These are phyloP conservation scores for Phyto melanocephala DNA, from an alignment of 2,888 invertebrate species.

Conservation along the genomic window DNA sequence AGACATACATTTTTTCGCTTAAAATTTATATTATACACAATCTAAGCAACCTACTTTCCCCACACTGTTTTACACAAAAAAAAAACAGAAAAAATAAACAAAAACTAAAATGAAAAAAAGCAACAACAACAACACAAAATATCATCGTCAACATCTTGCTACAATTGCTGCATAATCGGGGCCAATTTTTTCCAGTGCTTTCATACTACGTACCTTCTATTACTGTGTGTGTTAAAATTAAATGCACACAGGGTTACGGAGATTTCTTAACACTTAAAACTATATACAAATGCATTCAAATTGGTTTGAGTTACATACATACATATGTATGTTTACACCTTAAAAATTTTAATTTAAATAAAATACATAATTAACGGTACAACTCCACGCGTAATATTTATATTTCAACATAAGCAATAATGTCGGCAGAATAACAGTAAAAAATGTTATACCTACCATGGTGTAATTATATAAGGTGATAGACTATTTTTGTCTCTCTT, in stretches of 20 bases:
- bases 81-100: not conserved
- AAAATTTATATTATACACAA: conserved; percentile 16
- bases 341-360: no score
- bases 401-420: no score
- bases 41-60: conserved; percentile 56
- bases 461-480: no score
- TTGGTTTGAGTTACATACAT: no score
- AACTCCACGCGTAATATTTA: no score
- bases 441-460: no score
- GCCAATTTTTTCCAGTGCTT: conserved; percentile 33
- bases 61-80: conserved; percentile 12
- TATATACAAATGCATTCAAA: no score
- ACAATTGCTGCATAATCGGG: conserved; percentile 35
- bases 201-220: not conserved
- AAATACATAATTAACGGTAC: no score
- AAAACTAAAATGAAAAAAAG: not conserved
- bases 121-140: conserved; percentile 11
- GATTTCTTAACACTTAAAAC: no score
- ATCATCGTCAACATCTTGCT: conserved; percentile 41
- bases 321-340: not conserved
- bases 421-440: no score
- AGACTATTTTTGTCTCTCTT: no score
- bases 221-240: conserved; percentile 7
- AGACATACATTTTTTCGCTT: not conserved
- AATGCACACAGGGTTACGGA: no score